Conservation (phyloP, 1,140 invertebrate genomes). For the Drosophila nebulosa region DNA sequence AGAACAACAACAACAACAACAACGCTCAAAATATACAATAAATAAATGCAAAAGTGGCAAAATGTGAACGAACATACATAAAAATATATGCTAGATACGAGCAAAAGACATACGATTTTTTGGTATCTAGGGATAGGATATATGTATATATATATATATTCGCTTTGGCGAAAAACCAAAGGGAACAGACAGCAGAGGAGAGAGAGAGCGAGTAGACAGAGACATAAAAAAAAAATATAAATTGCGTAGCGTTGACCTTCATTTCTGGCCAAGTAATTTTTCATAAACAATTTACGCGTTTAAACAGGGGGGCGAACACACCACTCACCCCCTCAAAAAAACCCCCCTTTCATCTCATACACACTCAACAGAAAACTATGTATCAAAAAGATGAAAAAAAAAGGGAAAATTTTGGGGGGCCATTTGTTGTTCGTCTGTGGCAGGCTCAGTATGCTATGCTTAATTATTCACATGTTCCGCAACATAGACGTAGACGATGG, state of each 20-base stretch:
- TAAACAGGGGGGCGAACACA: slow-evolving; percentile 21
- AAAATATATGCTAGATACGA: slow-evolving; percentile 10
- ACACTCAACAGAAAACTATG: slow-evolving; percentile 1
- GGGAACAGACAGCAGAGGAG: background rate
- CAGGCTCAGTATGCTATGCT: slow-evolving; percentile 58
- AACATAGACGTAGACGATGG: too few relatives aligned
- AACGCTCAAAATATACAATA: slow-evolving; percentile 40
- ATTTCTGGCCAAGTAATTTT: slow-evolving; percentile 76
- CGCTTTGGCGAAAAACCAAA: slow-evolving; percentile 14
- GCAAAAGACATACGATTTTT: background rate
- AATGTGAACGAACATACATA: slow-evolving; percentile 17
- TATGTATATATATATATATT: slow-evolving; percentile 8
- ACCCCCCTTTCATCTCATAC: background rate
- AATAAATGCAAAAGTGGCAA: slow-evolving; percentile 64
- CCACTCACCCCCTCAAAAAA: background rate
- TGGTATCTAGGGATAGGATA: slow-evolving; percentile 19
- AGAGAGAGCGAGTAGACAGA: too few relatives aligned
- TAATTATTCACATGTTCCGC: slow-evolving; percentile 63
- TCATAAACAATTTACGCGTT: slow-evolving; percentile 78
- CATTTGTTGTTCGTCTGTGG: slow-evolving; percentile 12
- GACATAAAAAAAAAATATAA: slow-evolving; percentile 76
- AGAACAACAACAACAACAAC: too few relatives aligned
- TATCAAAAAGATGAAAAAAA: background rate
- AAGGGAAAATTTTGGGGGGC: background rate
- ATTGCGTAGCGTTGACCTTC: slow-evolving; percentile 76